Evolutionary conservation across 2,113 vertebrate species (phyloP), one percentile per base, ranked within the genome.

Genomic region (Actenoides hombroni): DNA sequence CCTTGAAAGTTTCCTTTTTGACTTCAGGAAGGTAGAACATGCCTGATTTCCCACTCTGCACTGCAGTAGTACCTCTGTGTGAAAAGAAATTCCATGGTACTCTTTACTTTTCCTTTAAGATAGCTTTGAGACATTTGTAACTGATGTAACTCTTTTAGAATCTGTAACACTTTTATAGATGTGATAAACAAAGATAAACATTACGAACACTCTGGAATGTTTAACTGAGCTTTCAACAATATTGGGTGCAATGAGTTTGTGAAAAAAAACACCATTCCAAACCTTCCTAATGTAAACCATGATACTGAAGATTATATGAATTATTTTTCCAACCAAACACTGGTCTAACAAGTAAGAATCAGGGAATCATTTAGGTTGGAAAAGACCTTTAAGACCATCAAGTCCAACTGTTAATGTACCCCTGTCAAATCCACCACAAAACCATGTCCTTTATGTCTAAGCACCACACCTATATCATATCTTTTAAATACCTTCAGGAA

Each of bases 391-490:
- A 13, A 61, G 24, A 53, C 68, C 44, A 35, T 26, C 13, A 10
- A 56, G 29, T 42, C 9, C 24, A 56, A 26, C 18, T 0, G 1
- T 28, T n/a, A 82, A 49, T 9, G 1, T 33, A 35, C 4, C 15
- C 42, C 6, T 40, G 21, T 5, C 37, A 60, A 31, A 6, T 28
- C 11, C 17, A 73, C 11, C 21, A 10, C 11, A 46, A 26, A 44
- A 40, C 18, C 17, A 16, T 13, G 4, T 37, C 53, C 21, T 25
- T 51, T 51, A 51, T 51, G 46, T 46, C 20, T 35, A 37, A 11
- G 33, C 19, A 26, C 10, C 13, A 29, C 7, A 40, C 6, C 5
- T 57, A 29, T 8, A 11, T 1, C 9, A 11, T 1, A 5, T 14
- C 21, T 75, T 83, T 51, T 39, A 39, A 37, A 48, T 39, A 42